Evolutionary conservation across 1,140 invertebrate species (phyloP), one percentile per base, ranked within the genome.

Genomic region (Oreohelix idahoensis): DNA sequence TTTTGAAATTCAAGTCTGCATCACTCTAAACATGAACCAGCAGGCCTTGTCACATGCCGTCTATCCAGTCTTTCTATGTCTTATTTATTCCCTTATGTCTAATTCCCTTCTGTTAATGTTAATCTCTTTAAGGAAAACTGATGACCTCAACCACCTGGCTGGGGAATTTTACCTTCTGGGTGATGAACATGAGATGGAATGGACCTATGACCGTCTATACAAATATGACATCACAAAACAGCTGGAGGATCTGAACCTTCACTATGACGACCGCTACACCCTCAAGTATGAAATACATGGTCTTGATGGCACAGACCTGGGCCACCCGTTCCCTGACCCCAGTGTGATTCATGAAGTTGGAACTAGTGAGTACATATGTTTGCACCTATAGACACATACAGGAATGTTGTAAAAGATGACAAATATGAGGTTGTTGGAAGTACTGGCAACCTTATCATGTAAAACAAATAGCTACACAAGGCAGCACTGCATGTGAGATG

Each of bases 121-220:
- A 39, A 26, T 73, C 29, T 39, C 38, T 42, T 42, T 4, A 13
- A 73, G 71, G 29, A 73, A 2, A 42, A n/a, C 69, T 36, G n/a
- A 42, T 39, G 71, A 38, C 71, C 39, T 35, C 66, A 53, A 70
- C 36, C 42, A n/a, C 29, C 63, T 66, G 36, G 86, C 82, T 70
- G 84, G 86, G 0, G 86, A 87, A 35, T 87, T 87, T 79, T 87
- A 87, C 66, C 70, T 87, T 5, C 71, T 87, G 45, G 86, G 86
- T 58, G 84, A 84, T 53, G 83, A 84, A 51, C 63, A 79, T 36
- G 86, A 87, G 39, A 85, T 87, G 58, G 81, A 81, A 20, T 87
- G 86, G 86, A 69, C 70, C 5, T 87, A 82, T 73, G 83, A 87
- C 78, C 39, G 86, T 36, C 38, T 84, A 20, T 87, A 84, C 84